These are phyloP conservation scores for Pitta sordida DNA, from an alignment of 2,113 vertebrate species.

Conservation along the genomic window DNA sequence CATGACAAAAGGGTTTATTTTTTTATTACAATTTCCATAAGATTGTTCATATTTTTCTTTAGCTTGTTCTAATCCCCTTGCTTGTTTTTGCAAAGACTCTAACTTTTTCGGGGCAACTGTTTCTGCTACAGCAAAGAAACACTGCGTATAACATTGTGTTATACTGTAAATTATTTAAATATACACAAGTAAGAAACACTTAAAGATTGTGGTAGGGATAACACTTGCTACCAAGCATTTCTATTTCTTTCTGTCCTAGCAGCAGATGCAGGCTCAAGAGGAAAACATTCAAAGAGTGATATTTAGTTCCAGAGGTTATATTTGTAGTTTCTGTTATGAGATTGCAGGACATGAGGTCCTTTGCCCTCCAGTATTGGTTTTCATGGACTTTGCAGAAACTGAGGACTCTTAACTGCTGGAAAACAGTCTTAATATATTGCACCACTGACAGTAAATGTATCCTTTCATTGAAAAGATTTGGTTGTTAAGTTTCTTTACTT, in stretches of 20 bases:
- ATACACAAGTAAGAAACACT: neutral
- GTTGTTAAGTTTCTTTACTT: neutral
- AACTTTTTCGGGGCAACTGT: neutral
- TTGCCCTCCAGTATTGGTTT: neutral
- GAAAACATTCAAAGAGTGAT: neutral
- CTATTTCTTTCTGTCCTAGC: neutral
- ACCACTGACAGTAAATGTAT: neutral
- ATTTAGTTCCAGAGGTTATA: constrained; percentile 26
- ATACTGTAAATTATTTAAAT: neutral
- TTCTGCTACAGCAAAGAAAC: neutral
- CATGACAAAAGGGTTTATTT: neutral
- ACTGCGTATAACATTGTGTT: neutral
- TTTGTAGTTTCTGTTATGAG: constrained; percentile 5
- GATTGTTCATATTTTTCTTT: neutral
- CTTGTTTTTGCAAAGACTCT: neutral
- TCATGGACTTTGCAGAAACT: neutral
- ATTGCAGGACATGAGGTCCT: neutral
- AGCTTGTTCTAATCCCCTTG: neutral
- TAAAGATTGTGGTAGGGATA: neutral
- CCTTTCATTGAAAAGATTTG: neutral
- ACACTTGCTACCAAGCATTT: neutral
- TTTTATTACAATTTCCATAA: neutral
- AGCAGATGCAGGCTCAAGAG: neutral
- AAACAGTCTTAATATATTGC: neutral
- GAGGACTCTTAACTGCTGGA: neutral